Evolutionary conservation across 2,888 invertebrate genomes (phyloP).

Genomic region (Pandemis heparana): DNA sequence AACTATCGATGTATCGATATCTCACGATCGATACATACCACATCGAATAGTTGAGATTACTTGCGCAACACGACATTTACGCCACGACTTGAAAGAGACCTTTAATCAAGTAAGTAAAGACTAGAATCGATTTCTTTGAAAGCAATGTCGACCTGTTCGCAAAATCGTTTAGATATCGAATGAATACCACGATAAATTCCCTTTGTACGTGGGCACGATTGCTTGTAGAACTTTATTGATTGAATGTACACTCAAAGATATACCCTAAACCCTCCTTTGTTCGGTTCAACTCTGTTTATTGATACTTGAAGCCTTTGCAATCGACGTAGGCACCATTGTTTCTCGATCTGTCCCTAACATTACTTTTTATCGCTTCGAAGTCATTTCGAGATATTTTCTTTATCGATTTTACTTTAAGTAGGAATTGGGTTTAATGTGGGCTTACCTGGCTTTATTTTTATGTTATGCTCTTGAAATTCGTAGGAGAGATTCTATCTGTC

Average conservation of each 20-base stretch:
- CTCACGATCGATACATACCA: conserved; percentile 40
- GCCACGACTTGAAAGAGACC: conserved; percentile 2
- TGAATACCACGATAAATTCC: conserved; percentile 58
- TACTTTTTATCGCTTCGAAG: conserved; percentile 71
- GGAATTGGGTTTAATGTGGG: conserved; percentile 50
- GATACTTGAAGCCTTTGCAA: conserved; percentile 47
- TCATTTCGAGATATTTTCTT: conserved; percentile 66
- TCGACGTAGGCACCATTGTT: conserved; percentile 67
- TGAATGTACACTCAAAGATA: conserved; percentile 5
- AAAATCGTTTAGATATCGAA: conserved; percentile 49
- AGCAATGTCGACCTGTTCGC: conserved; percentile 44
- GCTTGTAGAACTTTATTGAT: conserved; percentile 50
- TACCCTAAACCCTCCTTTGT: conserved; percentile 45
- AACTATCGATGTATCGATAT: conserved; percentile 37
- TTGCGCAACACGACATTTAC: conserved; percentile 23
- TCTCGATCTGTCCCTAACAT: conserved; percentile 70
- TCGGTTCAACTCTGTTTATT: conserved; percentile 40
- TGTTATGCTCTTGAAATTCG: conserved; percentile 29
- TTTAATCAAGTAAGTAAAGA: conserved; percentile 12
- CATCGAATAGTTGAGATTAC: conserved; percentile 32
- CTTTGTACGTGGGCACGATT: conserved; percentile 55
- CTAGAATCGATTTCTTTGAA: conserved; percentile 30
- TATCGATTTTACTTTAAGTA: conserved; percentile 51
- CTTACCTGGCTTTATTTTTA: conserved; percentile 49
- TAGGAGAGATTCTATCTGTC: conserved; percentile 18